These are phyloP conservation scores for Drosophila ustulata DNA, from an alignment of 2,888 invertebrate genomes.

Conservation along the genomic window DNA sequence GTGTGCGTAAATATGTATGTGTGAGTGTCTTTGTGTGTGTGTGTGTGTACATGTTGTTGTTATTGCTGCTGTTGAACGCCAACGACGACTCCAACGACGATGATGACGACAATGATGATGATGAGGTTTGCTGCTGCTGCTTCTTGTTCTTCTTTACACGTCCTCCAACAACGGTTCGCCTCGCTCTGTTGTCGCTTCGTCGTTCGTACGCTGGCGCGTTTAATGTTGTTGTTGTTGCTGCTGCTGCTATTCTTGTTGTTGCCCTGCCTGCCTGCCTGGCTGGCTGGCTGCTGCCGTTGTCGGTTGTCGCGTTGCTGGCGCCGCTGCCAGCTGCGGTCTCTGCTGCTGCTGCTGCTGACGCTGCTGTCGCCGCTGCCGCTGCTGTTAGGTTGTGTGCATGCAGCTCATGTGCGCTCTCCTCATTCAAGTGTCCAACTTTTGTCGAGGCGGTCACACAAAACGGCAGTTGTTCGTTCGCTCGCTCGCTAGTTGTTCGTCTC, in stretches of 20 bases:
- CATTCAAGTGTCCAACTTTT: conserved; percentile 85
- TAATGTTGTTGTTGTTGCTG: conserved; percentile 30
- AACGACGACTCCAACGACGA: conserved; percentile 28
- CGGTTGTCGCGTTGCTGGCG: conserved; percentile 57
- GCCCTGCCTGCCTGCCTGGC: conserved; percentile 55
- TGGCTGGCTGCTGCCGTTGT: conserved; percentile 52
- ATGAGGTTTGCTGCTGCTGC: conserved; percentile 62
- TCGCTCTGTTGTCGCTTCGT: conserved; percentile 55
- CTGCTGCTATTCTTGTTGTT: conserved; percentile 37
- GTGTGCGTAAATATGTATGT: conserved; percentile 40
- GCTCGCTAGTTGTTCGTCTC: conserved; percentile 50
- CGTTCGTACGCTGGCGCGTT: conserved; percentile 66
- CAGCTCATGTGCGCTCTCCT: conserved; percentile 82
- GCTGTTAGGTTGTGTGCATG: conserved; percentile 75
- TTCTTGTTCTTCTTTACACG: conserved; percentile 79
- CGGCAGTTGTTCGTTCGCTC: conserved; percentile 66
- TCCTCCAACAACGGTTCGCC: conserved; percentile 72
- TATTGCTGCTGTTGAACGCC: conserved; percentile 58
- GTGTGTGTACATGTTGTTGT: conserved; percentile 48
- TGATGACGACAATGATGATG: conserved; percentile 40
- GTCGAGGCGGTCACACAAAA: conserved; percentile 82
- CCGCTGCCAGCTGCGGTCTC: conserved; percentile 61
- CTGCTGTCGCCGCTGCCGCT: conserved; percentile 44
- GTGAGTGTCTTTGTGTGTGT: conserved; percentile 39
- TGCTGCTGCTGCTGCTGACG: conserved; percentile 42